These are phyloP conservation scores for Calvadosia cruxmelitensis DNA, from an alignment of 30 jellyfish, hydroid and myxozoan species.

Conservation along the genomic window DNA sequence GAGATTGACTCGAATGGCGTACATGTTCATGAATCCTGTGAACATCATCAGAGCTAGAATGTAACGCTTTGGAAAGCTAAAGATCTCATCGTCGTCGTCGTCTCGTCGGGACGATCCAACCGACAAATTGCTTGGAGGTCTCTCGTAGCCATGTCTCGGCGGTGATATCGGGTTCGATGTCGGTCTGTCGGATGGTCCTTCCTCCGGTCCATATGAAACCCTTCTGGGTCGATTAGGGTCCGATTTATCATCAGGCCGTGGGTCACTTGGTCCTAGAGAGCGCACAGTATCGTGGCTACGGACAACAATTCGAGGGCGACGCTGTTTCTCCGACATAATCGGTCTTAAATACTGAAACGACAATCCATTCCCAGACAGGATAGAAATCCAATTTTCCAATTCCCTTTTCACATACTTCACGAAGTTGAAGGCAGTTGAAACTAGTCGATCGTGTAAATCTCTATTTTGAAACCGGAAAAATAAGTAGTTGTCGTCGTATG, in stretches of 20 bases:
- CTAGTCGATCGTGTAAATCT: no score
- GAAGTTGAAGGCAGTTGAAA: no score
- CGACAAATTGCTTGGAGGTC: no score
- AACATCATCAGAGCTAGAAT: slow-evolving; percentile 84
- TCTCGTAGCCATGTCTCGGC: no score
- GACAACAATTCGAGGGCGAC: background rate
- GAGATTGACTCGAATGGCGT: slow-evolving; percentile 93
- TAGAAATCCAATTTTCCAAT: no score
- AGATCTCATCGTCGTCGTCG: slow-evolving; percentile 4
- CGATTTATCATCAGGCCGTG: background rate
- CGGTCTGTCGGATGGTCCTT: background rate
- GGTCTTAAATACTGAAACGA: no score
- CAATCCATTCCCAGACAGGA: no score
- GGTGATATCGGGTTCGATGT: no score
- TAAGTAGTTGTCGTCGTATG: no score
- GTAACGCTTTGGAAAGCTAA: slow-evolving; percentile 57
- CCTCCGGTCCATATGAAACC: background rate
- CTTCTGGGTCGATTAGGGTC: no score
- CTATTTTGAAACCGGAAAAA: no score
- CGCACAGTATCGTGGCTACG: slow-evolving; percentile 1
- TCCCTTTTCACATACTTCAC: no score
- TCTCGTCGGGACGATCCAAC: background rate
- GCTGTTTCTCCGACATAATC: background rate
- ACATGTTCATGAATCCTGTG: slow-evolving; percentile 83
- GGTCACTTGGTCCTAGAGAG: background rate